Evolutionary conservation across 2,888 invertebrate species (phyloP), one percentile per base, ranked within the genome.

Genomic region (Galerucella pusilla): DNA sequence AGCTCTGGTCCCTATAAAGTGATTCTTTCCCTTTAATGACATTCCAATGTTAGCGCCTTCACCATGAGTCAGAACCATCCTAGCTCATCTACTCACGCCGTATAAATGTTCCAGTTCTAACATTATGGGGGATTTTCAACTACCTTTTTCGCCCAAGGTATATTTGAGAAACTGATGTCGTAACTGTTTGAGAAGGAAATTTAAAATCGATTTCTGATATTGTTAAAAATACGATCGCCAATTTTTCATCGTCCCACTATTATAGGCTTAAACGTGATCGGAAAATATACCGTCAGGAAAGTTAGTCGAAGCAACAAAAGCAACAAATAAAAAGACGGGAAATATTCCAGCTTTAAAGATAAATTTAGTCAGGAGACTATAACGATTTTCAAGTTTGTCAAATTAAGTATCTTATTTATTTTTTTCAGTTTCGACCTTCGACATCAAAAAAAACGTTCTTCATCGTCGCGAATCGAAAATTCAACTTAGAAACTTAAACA

Each of bases 211-310:
- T 61, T 35, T 14, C 35, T 11, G 1, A 35, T 28, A 35, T 61
- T 61, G 61, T 61, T 14, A 35, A 28, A 12, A 42, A 42, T 35
- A 28, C 20, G 14, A 28, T 14, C 12, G 35, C 14, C 61, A 35
- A 61, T 61, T 61, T 61, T 42, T 42, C 35, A 25, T 61, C 61
- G 42, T 61, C 61, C 28, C 14, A 12, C n/a, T 28, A 61, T 61
- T 35, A 61, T 61, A 42, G 12, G 61, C 61, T n/a, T 61, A 25
- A 61, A 35, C 61, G 61, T 61, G 61, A 61, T 61, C 61, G 61
- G 61, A 61, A 61, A 61, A 35, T 61, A 61, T 25, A 61, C 12
- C 35, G 4, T 59, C 12, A 14, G 35, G 35, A 42, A 42, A 49
- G 49, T 49, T 2, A 49, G 14, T 49, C 49, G 49, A 49, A 14